Base-by-base conservation (phyloP, 2,888 invertebrate genomes). In the Trilocha varians region DNA sequence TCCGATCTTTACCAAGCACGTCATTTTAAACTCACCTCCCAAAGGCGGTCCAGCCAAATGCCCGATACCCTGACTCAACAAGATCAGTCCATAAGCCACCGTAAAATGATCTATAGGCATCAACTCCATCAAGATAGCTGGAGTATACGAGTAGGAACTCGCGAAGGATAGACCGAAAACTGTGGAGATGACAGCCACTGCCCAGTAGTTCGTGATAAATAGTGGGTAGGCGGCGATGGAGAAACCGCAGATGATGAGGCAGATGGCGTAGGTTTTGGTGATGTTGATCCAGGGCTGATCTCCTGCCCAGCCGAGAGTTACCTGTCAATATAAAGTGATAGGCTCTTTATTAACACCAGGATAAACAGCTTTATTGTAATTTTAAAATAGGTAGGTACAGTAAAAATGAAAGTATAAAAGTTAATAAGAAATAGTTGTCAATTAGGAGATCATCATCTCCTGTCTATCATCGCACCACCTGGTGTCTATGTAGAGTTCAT, bases 41-140 rank as follows among this genome's bases (percentile, higher is more conserved):
- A 98, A 78, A 2, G 97, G 96, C 8, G 98, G 98, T 40, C 98
- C 98, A 42, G 93, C 78, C 25, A 98, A 87, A 82, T 96, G 96
- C n/a, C 97, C 97, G 46, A 98, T 88, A 9, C 98, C 98, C 78
- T 98, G 96, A 51, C 95, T 93, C 49, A 98, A 79, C 58, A 97
- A 83, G 45, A 94, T 91, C 52, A 98, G 80, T 9, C 98, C 98
- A 71, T 97, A 98, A 11, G 96, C 97, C 59, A 93, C 93, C n/a
- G 97, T 96, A 70, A 98, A 97, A 54, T 93, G 89, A 55, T 97
- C 95, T 54, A 98, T 84, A 0, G 96, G 95, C 50, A 97, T 93
- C 57, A 97, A 84, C 65, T 96, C 92, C 52, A 96, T 95, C 47
- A 97, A 79, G 49, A 98, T 94, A 38, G 95, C 92, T 0, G 96